Evolutionary conservation across 2,113 vertebrate genomes (phyloP).

Genomic region (Chaetodon auriga): DNA sequence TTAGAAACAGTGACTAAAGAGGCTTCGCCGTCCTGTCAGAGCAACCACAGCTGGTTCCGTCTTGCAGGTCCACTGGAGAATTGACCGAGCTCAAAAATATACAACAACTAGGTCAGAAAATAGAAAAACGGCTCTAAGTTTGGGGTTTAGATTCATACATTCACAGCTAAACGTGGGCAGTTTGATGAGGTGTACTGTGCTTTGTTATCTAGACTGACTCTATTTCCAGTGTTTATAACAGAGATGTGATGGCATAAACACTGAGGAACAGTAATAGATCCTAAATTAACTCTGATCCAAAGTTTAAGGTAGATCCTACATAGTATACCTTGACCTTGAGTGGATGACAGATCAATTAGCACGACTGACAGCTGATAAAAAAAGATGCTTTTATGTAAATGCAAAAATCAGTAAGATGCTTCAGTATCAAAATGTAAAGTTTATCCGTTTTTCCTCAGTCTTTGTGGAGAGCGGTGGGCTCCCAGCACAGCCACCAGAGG

Average conservation of each 20-base stretch:
- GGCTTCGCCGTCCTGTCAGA: slow-evolving; percentile 14
- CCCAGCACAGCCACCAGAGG: slow-evolving; percentile 37
- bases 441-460: background rate
- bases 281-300: background rate
- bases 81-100: slow-evolving; percentile 30
- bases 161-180: background rate
- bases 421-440: background rate
- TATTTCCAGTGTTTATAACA: background rate
- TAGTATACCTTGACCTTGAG: background rate
- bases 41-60: slow-evolving; percentile 12
- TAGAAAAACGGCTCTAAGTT: background rate
- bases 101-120: slow-evolving; percentile 46
- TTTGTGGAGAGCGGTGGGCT: background rate
- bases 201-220: background rate
- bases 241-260: background rate
- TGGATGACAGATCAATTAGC: background rate
- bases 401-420: background rate
- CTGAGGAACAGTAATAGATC: background rate
- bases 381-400: background rate
- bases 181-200: too few species aligned
- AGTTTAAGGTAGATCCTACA: too few species aligned
- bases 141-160: background rate
- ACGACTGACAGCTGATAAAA: background rate
- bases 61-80: slow-evolving; percentile 25
- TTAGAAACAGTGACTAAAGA: slow-evolving; percentile 34